Conservation (phyloP, 2,888 invertebrate genomes). For the Nemurella pictetii region DNA sequence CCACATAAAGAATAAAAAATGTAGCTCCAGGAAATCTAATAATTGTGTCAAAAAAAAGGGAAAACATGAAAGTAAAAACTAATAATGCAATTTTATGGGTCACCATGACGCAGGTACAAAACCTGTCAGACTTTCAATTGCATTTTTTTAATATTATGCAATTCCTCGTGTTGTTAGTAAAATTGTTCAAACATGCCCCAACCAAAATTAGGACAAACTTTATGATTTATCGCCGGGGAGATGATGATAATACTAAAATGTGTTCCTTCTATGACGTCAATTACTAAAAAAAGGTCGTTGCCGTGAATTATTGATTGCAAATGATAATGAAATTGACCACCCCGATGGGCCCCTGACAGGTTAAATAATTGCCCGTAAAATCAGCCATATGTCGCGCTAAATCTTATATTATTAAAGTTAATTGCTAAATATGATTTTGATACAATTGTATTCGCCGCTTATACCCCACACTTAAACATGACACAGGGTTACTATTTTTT, state of each 20-base stretch:
- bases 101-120: background rate
- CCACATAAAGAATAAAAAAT: background rate
- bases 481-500: background rate
- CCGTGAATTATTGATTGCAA: background rate
- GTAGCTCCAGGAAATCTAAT: background rate
- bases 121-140: background rate
- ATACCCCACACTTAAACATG: too few relatives aligned
- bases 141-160: background rate
- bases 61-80: background rate
- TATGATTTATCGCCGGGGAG: background rate
- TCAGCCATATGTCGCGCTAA: background rate
- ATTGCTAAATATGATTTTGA: background rate
- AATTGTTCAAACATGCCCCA: background rate
- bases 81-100: background rate
- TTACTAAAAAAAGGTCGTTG: background rate
- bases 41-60: background rate
- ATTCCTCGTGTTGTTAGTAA: background rate
- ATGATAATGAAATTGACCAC: background rate
- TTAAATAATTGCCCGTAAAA: background rate
- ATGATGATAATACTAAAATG: background rate
- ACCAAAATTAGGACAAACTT: background rate
- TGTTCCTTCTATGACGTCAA: background rate
- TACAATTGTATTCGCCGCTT: background rate
- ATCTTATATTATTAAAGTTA: slow-evolving; percentile 8
- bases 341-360: slow-evolving; percentile 4